Conservation (phyloP, 2,797 vertebrate genomes). For the Characodon lateralis region DNA sequence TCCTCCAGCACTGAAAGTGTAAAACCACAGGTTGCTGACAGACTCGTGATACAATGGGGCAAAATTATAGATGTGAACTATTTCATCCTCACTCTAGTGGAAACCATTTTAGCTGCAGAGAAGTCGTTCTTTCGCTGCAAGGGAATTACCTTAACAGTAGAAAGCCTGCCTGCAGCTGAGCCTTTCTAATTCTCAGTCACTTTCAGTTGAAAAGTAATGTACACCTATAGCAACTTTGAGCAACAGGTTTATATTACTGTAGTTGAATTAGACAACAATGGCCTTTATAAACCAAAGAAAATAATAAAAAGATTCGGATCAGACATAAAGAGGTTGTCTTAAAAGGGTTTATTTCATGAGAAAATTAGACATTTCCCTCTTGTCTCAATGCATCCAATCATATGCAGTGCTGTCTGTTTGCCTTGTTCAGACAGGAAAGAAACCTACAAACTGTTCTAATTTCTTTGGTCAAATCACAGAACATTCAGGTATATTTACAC, state of each 20-base stretch:
- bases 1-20: not conserved
- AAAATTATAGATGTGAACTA: not conserved
- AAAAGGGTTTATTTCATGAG: not conserved
- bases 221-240: not conserved
- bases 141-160: slow-evolving; percentile 12
- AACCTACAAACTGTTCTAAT: not conserved
- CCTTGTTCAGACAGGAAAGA: not conserved
- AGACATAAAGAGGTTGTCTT: not conserved
- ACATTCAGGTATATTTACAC: not conserved
- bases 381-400: not conserved
- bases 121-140: not conserved
- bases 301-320: not conserved
- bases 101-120: slow-evolving; percentile 13
- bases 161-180: slow-evolving; percentile 8
- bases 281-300: not conserved
- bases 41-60: slow-evolving; percentile 1
- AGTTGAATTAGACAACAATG: not conserved
- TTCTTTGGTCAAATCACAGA: not conserved
- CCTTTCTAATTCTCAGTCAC: not conserved
- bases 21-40: slow-evolving; percentile 1
- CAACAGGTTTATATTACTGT: not conserved
- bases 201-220: not conserved
- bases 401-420: not conserved
- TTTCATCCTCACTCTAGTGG: slow-evolving; percentile 11
- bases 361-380: not conserved